Percentiles rank a stretch among this genome's conserved stretches.
These are phyloP conservation scores for Palaemon carinicauda DNA, from an alignment of 1,140 invertebrate species.

Conservation along the genomic window DNA sequence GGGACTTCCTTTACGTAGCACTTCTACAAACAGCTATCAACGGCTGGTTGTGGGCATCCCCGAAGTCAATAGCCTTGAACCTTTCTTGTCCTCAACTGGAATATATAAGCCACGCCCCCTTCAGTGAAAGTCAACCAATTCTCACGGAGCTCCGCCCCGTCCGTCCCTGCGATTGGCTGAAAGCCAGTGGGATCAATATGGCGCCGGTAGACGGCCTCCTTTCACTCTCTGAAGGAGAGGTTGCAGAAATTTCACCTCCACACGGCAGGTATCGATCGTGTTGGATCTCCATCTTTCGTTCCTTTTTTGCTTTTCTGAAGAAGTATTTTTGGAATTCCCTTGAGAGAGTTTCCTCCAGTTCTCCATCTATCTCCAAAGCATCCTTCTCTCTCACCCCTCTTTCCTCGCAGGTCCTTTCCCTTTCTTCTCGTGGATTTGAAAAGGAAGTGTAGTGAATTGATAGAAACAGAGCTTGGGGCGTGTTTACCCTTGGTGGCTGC, in stretches of 20 bases:
- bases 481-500: background rate
- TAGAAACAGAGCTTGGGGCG: no score
- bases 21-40: conserved; percentile 11
- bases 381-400: no score
- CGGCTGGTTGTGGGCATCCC: conserved; percentile 34
- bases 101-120: conserved; percentile 27
- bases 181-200: conserved; percentile 54
- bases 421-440: no score
- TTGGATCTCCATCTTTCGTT: conserved; percentile 35
- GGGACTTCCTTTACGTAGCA: background rate
- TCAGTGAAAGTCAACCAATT: conserved; percentile 20
- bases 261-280: conserved; percentile 39
- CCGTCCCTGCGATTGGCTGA: conserved; percentile 26
- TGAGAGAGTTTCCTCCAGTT: background rate
- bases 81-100: conserved; percentile 54
- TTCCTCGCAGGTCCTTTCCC: no score
- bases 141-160: conserved; percentile 47
- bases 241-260: conserved; percentile 51
- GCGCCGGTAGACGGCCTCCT: conserved; percentile 55
- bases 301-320: background rate
- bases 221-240: conserved; percentile 41
- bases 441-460: no score
- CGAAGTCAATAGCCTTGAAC: background rate
- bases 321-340: background rate
- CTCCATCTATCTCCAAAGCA: background rate